Base-by-base conservation (phyloP, 2,113 vertebrate species). In the Thinocorus orbignyianus region DNA sequence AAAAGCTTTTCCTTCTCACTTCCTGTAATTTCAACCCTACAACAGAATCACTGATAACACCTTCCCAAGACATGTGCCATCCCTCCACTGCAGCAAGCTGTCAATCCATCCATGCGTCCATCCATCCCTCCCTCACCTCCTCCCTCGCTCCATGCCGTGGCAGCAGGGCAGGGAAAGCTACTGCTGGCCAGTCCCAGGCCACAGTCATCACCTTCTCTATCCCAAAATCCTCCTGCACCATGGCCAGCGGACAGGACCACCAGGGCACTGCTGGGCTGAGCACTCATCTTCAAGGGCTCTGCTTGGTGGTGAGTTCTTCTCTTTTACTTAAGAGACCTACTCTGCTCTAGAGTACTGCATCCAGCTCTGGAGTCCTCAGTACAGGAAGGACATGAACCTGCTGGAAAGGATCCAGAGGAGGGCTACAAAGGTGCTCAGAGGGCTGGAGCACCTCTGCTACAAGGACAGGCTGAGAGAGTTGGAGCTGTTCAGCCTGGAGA, bases 241-340 rank as follows among this genome's bases (percentile, higher is more conserved):
- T 0, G 2, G 48, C 24, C 66, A 85, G 60, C 37, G 74, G 41
- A 42, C 11, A 17, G 2, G 6, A 46, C 33, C 11, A 3, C 22
- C 2, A 3, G 35, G 28, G 28, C n/a, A 64, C 28, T 1, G 3
- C 41, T 33, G 65, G 37, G 33, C 68, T 80, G 39, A 68, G 44
- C 10, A 4, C 13, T 48, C 31, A 37, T 11, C 28, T 24, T 26
- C 41, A 49, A 22, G 20, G 64, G 15, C 41, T 52, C 35, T 17
- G 33, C 0, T 0, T 20, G 19, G 17, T 6, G 13, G 5, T 14
- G 23, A 23, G 7, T 6, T n/a, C 17, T 42, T 54, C 42, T 4
- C 46, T 18, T 39, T 52, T 62, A 28, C n/a, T 55, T 13, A 48
- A 73, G 55, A 60, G 19, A 83, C 6, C 26, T 52, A 76, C 52